Conservation (phyloP, 2,113 vertebrate species). For the Pseudopipra pipra region DNA sequence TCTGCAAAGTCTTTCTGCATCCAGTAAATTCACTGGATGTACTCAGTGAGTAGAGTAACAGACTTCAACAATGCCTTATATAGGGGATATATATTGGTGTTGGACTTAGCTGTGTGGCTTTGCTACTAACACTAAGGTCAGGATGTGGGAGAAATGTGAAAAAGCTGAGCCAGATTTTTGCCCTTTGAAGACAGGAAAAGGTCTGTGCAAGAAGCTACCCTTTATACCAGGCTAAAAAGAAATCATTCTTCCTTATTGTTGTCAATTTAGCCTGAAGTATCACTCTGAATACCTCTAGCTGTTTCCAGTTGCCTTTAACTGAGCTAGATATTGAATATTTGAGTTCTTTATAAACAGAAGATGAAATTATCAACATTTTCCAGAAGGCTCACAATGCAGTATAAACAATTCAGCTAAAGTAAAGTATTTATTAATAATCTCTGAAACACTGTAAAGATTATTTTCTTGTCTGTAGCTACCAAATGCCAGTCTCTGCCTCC, state of each 20-base stretch:
- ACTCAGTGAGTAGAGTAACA: not conserved
- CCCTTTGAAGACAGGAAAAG: constrained; percentile 13
- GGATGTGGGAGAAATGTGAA: not conserved
- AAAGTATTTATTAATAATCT: constrained; percentile 12
- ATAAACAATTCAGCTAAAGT: not conserved
- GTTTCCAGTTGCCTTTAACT: not conserved
- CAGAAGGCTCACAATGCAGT: not conserved
- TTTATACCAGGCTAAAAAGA: constrained; percentile 37
- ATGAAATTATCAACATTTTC: constrained; percentile 17
- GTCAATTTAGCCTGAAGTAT: not conserved
- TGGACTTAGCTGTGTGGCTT: not conserved
- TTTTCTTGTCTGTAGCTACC: not conserved
- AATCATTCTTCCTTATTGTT: constrained; percentile 23
- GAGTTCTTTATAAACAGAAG: not conserved
- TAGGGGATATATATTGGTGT: not conserved
- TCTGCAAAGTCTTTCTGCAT: not conserved
- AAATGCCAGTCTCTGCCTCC: not conserved
- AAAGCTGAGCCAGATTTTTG: constrained; percentile 42
- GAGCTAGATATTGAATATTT: not conserved
- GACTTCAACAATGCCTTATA: not conserved
- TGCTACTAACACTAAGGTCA: not conserved
- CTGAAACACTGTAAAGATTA: not conserved
- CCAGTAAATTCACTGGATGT: not conserved
- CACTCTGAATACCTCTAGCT: not conserved
- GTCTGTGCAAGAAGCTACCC: constrained; percentile 1